These are phyloP conservation scores for Periophthalmodon schlosseri DNA, from an alignment of 2,113 vertebrate genomes.

Conservation along the genomic window DNA sequence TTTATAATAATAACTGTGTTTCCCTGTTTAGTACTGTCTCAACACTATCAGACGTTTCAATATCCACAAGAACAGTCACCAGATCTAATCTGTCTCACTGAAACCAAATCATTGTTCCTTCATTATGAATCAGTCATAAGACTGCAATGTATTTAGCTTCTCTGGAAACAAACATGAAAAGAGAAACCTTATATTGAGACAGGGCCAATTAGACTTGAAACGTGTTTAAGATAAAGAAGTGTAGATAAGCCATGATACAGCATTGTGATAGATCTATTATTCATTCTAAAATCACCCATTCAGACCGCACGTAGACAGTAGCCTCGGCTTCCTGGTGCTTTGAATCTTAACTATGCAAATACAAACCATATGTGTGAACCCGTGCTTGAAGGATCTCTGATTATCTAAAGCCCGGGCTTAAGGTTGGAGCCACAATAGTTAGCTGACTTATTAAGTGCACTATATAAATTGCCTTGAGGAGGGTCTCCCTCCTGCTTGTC, in stretches of 20 bases:
- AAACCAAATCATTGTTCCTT: conserved; percentile 28
- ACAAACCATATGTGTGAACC: conserved; percentile 2
- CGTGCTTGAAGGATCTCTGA: background rate
- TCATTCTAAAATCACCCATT: background rate
- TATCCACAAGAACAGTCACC: conserved; percentile 3
- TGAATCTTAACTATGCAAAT: conserved; percentile 5
- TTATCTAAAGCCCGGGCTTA: background rate
- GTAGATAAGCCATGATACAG: background rate
- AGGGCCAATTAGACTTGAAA: background rate
- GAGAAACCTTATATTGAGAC: background rate
- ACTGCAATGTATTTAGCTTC: background rate
- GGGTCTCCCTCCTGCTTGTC: too few relatives aligned
- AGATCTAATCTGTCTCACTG: conserved; percentile 16
- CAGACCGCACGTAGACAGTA: background rate
- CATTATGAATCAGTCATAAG: conserved; percentile 29
- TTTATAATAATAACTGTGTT: background rate
- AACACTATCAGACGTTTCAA: conserved; percentile 8
- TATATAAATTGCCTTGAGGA: too few relatives aligned
- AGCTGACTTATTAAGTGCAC: background rate
- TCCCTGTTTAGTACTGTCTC: background rate
- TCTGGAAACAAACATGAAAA: background rate
- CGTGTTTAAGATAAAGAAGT: background rate
- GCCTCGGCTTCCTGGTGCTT: background rate
- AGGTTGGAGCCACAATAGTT: background rate
- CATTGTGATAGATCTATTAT: background rate